A percentile compares a stretch with the other conserved stretches of the same genome.
Conservation (phyloP, 2,888 invertebrate genomes). For the Liopterus haemorrhoidalis region DNA sequence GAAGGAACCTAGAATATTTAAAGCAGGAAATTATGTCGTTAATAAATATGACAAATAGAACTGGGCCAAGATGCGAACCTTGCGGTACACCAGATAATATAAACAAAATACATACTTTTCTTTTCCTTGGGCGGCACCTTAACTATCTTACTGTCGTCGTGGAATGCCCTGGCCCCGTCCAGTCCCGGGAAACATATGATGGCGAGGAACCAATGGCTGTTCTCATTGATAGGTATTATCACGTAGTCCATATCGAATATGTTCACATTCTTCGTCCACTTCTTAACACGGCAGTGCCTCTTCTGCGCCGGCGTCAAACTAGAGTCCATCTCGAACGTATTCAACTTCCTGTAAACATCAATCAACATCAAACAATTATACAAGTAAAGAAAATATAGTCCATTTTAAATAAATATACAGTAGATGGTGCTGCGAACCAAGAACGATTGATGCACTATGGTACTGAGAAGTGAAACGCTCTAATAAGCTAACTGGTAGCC, state of each 20-base stretch:
- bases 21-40: too few species aligned
- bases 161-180: constrained; percentile 63
- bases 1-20: too few species aligned
- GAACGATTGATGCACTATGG: too few species aligned
- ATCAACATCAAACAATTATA: too few species aligned
- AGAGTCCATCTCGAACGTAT: constrained; percentile 60
- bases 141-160: constrained; percentile 41
- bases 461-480: too few species aligned
- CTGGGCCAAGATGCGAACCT: too few species aligned
- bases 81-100: too few species aligned
- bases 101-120: constrained; percentile 44
- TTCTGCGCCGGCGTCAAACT: constrained; percentile 71
- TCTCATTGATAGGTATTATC: constrained; percentile 95
- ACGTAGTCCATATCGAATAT: constrained; percentile 95
- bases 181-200: constrained; percentile 91
- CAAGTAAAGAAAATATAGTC: too few species aligned
- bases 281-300: constrained; percentile 83
- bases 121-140: constrained; percentile 40
- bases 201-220: constrained; percentile 97
- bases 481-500: too few species aligned
- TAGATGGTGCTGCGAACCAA: too few species aligned
- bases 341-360: constrained; percentile 45
- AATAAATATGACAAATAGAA: too few species aligned
- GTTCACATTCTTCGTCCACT: constrained; percentile 96
- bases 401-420: too few species aligned